A percentile compares a stretch with the other conserved stretches of the same genome.
These are phyloP conservation scores for Aplidium turbinatum DNA, from an alignment of 23 tunicate species.

Conservation along the genomic window DNA sequence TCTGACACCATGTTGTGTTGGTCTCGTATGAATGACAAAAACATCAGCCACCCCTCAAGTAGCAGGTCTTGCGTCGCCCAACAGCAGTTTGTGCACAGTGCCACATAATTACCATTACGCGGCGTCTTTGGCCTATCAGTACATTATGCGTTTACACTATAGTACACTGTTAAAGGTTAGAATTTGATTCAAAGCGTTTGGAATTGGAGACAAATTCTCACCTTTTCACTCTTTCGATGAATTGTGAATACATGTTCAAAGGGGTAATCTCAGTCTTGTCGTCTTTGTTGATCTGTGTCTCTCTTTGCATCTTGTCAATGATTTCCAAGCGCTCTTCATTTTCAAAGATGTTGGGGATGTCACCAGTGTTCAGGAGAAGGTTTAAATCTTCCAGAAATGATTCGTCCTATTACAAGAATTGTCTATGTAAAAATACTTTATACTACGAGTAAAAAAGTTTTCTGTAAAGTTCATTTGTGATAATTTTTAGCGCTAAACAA, in stretches of 20 bases:
- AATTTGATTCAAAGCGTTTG: background rate
- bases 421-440: background rate
- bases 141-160: no score
- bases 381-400: slow-evolving; percentile 82
- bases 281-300: slow-evolving; percentile 55
- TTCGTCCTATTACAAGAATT: slow-evolving; percentile 53
- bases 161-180: no score
- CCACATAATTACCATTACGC: no score
- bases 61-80: no score
- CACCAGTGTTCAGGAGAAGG: slow-evolving; percentile 81
- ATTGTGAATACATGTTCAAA: slow-evolving; percentile 76
- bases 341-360: slow-evolving; percentile 88
- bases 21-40: no score
- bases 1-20: no score
- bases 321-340: slow-evolving; percentile 89
- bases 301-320: slow-evolving; percentile 78
- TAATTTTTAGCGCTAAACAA: no score
- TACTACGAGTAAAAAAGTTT: background rate
- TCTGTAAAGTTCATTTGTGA: background rate
- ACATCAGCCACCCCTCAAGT: no score
- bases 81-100: no score
- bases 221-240: slow-evolving; percentile 87
- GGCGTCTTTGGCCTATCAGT: no score
- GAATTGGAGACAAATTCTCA: no score
- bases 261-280: slow-evolving; percentile 69